phyloP scores from a whole-genome alignment of 2,888 invertebrate genomes.

The Blastobasis adustella region DNA sequence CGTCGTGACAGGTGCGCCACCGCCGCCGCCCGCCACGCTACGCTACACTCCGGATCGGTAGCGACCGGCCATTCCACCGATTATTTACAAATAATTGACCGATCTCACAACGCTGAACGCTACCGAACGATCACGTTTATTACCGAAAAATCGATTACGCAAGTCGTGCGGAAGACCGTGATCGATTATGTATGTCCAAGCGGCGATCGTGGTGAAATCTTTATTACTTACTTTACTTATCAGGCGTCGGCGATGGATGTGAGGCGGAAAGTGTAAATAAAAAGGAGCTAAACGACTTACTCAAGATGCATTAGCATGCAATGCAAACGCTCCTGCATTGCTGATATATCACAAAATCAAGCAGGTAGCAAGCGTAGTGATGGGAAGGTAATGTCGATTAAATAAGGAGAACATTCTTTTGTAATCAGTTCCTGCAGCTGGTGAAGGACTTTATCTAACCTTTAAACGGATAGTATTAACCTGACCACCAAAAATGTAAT shows the following conservation, averaged over 20 bases:
- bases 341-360: slow-evolving; percentile 40
- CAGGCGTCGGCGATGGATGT: neutral
- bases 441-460: no score
- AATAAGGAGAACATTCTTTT: no score
- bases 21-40: slow-evolving; percentile 8
- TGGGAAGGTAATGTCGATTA: slow-evolving; percentile 5
- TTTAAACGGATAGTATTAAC: no score
- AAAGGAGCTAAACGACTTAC: slow-evolving; percentile 28
- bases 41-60: slow-evolving; percentile 46
- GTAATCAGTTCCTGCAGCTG: no score
- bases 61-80: slow-evolving; percentile 49
- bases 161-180: slow-evolving; percentile 59
- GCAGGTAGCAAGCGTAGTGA: slow-evolving; percentile 37
- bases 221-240: slow-evolving; percentile 2
- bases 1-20: slow-evolving; percentile 55
- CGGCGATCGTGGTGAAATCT: slow-evolving; percentile 17
- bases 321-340: slow-evolving; percentile 33
- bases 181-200: slow-evolving; percentile 25
- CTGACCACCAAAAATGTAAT: no score
- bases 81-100: slow-evolving; percentile 56
- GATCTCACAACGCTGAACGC: slow-evolving; percentile 32
- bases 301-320: slow-evolving; percentile 36
- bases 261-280: slow-evolving; percentile 14
- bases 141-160: slow-evolving; percentile 49
- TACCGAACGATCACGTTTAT: slow-evolving; percentile 47